Base-by-base conservation (phyloP, 1,140 invertebrate genomes). In the Orchesella cincta region DNA sequence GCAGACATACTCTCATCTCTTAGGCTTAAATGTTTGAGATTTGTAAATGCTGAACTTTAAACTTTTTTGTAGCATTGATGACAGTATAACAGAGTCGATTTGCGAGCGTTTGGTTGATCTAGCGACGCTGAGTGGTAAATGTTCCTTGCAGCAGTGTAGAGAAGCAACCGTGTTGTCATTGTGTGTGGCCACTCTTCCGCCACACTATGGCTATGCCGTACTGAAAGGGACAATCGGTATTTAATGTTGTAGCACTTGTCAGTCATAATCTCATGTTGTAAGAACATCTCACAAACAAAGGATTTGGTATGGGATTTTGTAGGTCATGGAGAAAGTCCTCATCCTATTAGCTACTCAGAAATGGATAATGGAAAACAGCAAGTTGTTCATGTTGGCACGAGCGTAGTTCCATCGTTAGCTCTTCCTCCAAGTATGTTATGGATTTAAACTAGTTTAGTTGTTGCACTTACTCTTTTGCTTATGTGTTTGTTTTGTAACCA, bases 181-280 rank as follows among this genome's bases (percentile, higher is more conserved):
- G 83, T 98, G 97, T 85, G 95, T 97, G 85, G 93, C 94, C 1
- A 97, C 96, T 0, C 87, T 99, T 76, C 97, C 97, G 1, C 94
- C 94, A 12, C 94, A 97, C 86, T 99, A 98, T 87, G 94, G 94
- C 20, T 88, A 97, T 77, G 94, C 93, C 8, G 93, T 96, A 36
- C 89, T 97, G 64, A 93, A 92, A 81, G 79, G 75, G 0, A 80
- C 81, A 0, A 78, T 82, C 36, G 82, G 81, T 80, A 77, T 23
- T n/a, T n/a, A 39, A 20, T 31, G 23, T 16, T 2, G 1, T 64
- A 0, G 23, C 1, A 36, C 5, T 64, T 64, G 23, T 64, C 57
- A 12, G n/a, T n/a, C 57, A 12, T 64, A 31, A 12, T 23, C 23
- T 64, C 29, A 64, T 64, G 5, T 26, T 31, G 14, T 52, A n/a